Base-by-base conservation (phyloP, 2,113 vertebrate genomes). In the Strigops habroptila region DNA sequence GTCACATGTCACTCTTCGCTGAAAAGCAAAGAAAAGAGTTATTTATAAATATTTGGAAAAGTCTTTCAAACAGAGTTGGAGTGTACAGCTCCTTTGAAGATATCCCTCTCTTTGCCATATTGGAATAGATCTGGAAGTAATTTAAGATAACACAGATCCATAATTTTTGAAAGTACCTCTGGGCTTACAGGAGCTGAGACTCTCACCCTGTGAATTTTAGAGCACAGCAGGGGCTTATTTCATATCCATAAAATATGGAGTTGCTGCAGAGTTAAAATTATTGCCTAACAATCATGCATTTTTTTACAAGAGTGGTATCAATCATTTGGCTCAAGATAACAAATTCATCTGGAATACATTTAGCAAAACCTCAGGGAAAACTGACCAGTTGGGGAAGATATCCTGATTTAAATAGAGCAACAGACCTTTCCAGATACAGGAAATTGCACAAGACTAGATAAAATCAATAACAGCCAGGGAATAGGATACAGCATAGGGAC, bases 41-140 rank as follows among this genome's bases (percentile, higher is more conserved):
- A 85, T 88, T 91, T 96, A 88, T 80, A 96, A 93, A 92, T 94
- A 93, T 78, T 86, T 84, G 74, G 90, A 82, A 90, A 93, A 39
- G 77, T 65, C 77, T 92, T 93, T 93, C 86, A 95, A 90, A 55
- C 24, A 49, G 43, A 83, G 69, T 48, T 92, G 90, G 65, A 75
- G 65, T 89, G 60, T 64, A 65, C 23, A 88, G 63, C 46, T 93
- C 76, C 90, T 82, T 95, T 94, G 90, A 88, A 96, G 80, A 75
- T 84, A 84, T 78, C 52, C 14, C 43, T 83, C 41, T 76, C 80
- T 91, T 96, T 92, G 86, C 78, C 46, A 6, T 88, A 44, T 55
- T 75, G 76, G 69, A n/a, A 90, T 68, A 90, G 88, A 95, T 82
- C 79, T 86, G 82, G 70, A 88, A 90, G 60, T 83, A 83, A 93